These are phyloP conservation scores for Myiothlypis coronata DNA, from an alignment of 2,797 vertebrate genomes.

Conservation along the genomic window DNA sequence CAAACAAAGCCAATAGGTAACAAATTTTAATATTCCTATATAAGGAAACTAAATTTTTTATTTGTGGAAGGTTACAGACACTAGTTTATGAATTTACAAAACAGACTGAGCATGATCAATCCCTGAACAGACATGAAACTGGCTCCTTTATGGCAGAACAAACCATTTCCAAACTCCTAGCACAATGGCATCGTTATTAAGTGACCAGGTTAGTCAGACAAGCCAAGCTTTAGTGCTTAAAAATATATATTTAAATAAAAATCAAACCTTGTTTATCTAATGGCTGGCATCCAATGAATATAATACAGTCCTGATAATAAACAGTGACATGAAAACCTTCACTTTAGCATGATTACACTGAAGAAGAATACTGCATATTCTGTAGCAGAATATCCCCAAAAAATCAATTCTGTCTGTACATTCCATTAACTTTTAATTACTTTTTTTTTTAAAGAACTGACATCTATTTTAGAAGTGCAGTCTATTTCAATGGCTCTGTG, in stretches of 20 bases:
- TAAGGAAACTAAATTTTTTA: neutral
- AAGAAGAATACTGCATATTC: neutral
- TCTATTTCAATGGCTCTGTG: neutral
- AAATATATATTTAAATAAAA: constrained; percentile 14
- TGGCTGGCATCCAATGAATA: constrained; percentile 39
- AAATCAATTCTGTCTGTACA: neutral
- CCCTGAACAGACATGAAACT: neutral
- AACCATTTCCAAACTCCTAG: constrained; percentile 7
- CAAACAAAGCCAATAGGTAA: neutral
- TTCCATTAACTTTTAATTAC: neutral
- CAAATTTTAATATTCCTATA: neutral
- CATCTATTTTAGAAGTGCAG: neutral
- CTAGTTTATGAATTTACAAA: neutral
- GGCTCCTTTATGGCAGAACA: neutral
- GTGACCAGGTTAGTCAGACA: constrained; percentile 23
- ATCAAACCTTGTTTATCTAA: constrained; percentile 53
- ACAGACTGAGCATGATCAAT: neutral
- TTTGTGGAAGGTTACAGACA: neutral
- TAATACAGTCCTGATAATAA: constrained; percentile 46
- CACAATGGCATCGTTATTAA: neutral
- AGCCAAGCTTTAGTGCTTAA: constrained; percentile 22
- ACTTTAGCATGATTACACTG: neutral
- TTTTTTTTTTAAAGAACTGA: neutral
- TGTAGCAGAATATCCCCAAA: neutral
- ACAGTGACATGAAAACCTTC: constrained; percentile 39